A percentile compares a stretch with the other conserved stretches of the same genome.
phyloP scores from a whole-genome alignment of 2,888 invertebrate species.

The Scrobipalpa atriplicella region DNA sequence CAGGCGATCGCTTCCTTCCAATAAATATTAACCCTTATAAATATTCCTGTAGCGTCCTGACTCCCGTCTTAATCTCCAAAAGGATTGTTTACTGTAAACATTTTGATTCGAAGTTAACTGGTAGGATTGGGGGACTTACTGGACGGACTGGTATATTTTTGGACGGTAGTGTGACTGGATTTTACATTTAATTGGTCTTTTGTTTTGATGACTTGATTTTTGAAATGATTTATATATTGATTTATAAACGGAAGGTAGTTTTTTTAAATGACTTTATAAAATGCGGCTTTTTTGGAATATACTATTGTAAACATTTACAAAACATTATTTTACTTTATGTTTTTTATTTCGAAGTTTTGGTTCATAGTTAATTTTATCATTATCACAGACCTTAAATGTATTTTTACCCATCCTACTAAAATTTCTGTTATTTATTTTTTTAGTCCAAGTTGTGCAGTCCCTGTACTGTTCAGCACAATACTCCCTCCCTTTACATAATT shows the following conservation, averaged over 20 bases:
- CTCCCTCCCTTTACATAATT: conserved; percentile 51
- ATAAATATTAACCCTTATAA: conserved; percentile 56
- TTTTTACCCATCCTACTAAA: too few species aligned
- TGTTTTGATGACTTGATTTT: background rate
- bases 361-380: too few species aligned
- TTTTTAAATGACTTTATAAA: too few species aligned
- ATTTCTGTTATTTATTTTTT: too few species aligned
- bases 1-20: conserved; percentile 6
- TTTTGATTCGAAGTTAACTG: conserved; percentile 77
- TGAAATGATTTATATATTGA: background rate
- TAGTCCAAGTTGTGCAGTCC: background rate
- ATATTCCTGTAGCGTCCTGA: conserved; percentile 68
- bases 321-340: too few species aligned
- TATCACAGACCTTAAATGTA: too few species aligned
- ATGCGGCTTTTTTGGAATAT: too few species aligned
- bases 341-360: too few species aligned
- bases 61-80: conserved; percentile 74
- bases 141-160: background rate
- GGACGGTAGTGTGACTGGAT: background rate
- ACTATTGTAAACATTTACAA: too few species aligned
- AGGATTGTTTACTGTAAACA: conserved; percentile 80
- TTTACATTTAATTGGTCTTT: background rate
- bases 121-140: conserved; percentile 62
- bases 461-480: conserved; percentile 3
- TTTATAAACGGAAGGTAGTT: too few species aligned